Evolutionary conservation across 2,797 vertebrate genomes (phyloP), one percentile per base, ranked within the genome.

Genomic region (Steatocranus sp.): DNA sequence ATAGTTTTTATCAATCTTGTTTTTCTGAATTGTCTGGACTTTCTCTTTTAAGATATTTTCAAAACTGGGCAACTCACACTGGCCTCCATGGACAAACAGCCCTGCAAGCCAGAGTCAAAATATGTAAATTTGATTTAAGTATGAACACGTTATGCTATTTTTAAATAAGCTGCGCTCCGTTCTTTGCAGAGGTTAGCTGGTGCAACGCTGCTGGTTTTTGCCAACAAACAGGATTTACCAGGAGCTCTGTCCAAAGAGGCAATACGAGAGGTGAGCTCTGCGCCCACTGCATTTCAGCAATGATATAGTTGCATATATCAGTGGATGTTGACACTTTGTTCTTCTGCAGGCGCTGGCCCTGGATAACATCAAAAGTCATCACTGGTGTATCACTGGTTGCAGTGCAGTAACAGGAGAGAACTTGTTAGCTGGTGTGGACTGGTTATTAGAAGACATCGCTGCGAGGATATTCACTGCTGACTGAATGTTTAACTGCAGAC

Each of bases 341-440:
- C 18, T 23, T 36, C 30, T 83, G 41, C 81, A 98, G 98, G 96
- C 91, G 0, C 76, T 98, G 91, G 96, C 94, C 8, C 94, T 98
- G 79, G 96, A 97, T 75, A 89, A 96, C 50, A 97, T 98, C 78
- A 97, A 96, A 75, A 97, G 88, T 2, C 97, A 98, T 89, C 98
- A 98, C 90, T 98, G 98, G 98, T 97, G 97, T 34, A 97, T 98
- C 76, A 95, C 97, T 3, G 96, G 96, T 43, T 98, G 98, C 94
- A 98, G 98, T 1, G 98, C 98, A 0, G 95, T 98, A 77, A 98
- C 98, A 0, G 97, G 98, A 18, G 96, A 98, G 61, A 98, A 98
- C 87, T 93, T 98, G 77, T 92, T 98, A 36, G 49, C 84, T 0
- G 97, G 97, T 2, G 95, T 98, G 18, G 97, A 98, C 92, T 98